Conservation (phyloP, 2,888 invertebrate species). For the Phasia obesa region DNA sequence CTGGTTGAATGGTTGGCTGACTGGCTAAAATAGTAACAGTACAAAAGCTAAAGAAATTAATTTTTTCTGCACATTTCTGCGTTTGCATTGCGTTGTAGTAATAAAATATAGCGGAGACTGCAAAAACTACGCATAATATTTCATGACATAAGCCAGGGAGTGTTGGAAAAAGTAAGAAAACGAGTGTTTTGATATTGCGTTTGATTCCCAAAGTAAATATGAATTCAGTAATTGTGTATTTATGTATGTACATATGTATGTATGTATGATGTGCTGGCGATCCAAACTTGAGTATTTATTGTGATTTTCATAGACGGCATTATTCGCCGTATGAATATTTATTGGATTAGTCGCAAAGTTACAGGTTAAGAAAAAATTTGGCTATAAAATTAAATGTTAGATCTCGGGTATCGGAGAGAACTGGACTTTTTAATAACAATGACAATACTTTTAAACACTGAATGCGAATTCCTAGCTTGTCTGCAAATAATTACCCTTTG, state of each 20-base stretch:
- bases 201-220: constrained; percentile 53
- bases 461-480: too few relatives aligned
- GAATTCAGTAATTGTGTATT: constrained; percentile 8
- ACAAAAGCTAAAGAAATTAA: constrained; percentile 49
- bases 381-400: background rate
- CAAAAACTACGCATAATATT: constrained; percentile 58
- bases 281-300: constrained; percentile 30
- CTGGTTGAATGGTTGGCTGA: constrained; percentile 22
- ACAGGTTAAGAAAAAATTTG: constrained; percentile 16
- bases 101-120: constrained; percentile 41
- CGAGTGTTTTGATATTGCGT: constrained; percentile 62
- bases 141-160: constrained; percentile 53
- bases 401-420: background rate
- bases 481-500: too few relatives aligned
- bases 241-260: too few relatives aligned
- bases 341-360: constrained; percentile 58
- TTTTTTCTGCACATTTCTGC: constrained; percentile 33
- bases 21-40: constrained; percentile 46
- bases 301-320: constrained; percentile 39
- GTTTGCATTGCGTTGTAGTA: constrained; percentile 30
- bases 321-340: constrained; percentile 55
- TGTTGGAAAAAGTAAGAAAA: constrained; percentile 28
- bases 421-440: too few relatives aligned
- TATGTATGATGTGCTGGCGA: too few relatives aligned
- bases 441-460: too few relatives aligned